Conservation (phyloP, 1,140 invertebrate genomes). For the Microplitis mediator region DNA sequence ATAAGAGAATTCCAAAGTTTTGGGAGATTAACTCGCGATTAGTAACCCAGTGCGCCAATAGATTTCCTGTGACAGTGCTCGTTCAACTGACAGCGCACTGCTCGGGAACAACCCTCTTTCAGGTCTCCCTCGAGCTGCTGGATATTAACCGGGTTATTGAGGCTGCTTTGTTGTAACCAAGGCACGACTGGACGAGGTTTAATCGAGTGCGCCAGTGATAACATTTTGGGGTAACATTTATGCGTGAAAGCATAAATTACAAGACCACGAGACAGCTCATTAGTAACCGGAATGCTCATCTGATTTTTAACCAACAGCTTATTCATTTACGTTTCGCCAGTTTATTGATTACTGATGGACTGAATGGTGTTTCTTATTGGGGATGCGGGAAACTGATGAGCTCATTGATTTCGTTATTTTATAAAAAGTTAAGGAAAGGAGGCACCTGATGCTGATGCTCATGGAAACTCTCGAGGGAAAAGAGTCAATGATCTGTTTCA, state of each 20-base stretch:
- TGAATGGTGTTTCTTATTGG: too few species aligned
- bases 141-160: slow-evolving; percentile 31
- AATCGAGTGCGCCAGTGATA: slow-evolving; percentile 43
- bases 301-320: neutral
- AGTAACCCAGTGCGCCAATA: slow-evolving; percentile 22
- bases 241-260: neutral
- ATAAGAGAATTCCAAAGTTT: too few species aligned
- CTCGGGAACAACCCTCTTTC: neutral
- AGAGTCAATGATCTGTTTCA: slow-evolving; percentile 14
- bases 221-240: slow-evolving; percentile 33
- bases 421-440: neutral
- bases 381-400: neutral
- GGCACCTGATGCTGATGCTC: neutral
- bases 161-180: slow-evolving; percentile 29
- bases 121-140: slow-evolving; percentile 2
- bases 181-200: slow-evolving; percentile 35
- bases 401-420: neutral
- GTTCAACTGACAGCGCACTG: neutral
- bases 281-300: too few species aligned
- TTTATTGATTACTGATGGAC: too few species aligned
- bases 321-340: neutral
- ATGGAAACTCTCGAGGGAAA: neutral
- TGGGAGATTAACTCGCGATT: too few species aligned
- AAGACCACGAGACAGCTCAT: neutral
- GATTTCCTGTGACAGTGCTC: slow-evolving; percentile 18